These are phyloP conservation scores for Aporophyla nigra DNA, from an alignment of 2,888 invertebrate genomes.

Conservation along the genomic window DNA sequence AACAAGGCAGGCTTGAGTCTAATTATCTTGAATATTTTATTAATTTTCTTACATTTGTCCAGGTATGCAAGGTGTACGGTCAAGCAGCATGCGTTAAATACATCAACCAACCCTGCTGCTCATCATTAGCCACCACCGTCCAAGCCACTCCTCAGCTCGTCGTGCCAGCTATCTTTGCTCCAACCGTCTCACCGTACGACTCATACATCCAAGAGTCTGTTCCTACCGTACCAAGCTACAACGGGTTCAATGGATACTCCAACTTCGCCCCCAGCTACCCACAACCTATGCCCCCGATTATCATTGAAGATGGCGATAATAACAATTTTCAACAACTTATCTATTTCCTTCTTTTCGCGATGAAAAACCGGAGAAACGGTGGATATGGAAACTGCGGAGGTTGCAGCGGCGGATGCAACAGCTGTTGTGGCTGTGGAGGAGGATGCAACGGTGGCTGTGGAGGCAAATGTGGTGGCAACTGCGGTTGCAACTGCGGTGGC, in stretches of 20 bases:
- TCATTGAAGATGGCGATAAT: conserved; percentile 70
- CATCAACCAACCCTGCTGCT: conserved; percentile 53
- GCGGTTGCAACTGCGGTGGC: neutral
- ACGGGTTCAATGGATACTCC: conserved; percentile 42
- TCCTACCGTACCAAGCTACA: conserved; percentile 56
- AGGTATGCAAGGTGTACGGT: conserved; percentile 49
- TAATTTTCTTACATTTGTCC: neutral
- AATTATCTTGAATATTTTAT: neutral
- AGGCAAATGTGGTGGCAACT: neutral
- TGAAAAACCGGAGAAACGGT: conserved; percentile 70
- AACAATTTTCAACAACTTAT: conserved; percentile 71
- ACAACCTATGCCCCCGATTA: conserved; percentile 72
- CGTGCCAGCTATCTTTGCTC: conserved; percentile 78
- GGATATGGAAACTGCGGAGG: conserved; percentile 56
- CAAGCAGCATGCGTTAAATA: conserved; percentile 57
- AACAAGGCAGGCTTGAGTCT: neutral
- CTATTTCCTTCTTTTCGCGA: conserved; percentile 77
- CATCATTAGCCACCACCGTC: conserved; percentile 35
- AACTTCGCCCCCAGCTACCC: conserved; percentile 49
- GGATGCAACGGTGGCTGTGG: conserved; percentile 44
- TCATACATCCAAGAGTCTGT: conserved; percentile 55
- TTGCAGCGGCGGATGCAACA: conserved; percentile 48
- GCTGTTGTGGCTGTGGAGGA: conserved; percentile 48
- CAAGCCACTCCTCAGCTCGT: conserved; percentile 72
- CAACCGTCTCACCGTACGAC: conserved; percentile 69